Evolutionary conservation across 1,140 invertebrate genomes (phyloP).

Genomic region (Cyclargus thomasi): DNA sequence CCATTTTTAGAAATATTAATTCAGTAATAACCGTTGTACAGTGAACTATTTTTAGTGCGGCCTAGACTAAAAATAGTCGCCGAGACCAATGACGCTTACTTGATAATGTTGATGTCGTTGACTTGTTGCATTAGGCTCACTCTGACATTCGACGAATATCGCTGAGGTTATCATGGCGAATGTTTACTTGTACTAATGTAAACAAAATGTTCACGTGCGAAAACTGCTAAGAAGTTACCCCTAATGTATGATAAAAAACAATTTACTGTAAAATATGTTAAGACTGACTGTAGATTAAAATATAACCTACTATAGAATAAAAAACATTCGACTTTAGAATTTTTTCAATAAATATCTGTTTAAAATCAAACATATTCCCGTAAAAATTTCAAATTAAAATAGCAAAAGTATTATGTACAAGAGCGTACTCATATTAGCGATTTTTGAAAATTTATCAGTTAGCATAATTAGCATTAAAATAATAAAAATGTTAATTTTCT

Average conservation of each 20-base stretch:
- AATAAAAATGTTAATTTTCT: neutral
- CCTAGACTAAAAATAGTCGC: slow-evolving; percentile 72
- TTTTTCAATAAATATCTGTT: no score
- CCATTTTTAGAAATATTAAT: slow-evolving; percentile 75
- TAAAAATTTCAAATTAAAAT: no score
- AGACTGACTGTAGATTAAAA: neutral
- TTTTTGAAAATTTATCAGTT: neutral
- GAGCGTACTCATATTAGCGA: neutral
- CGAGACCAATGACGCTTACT: slow-evolving; percentile 60
- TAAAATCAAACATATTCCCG: no score
- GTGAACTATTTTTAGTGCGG: slow-evolving; percentile 68
- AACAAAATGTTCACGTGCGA: slow-evolving; percentile 1
- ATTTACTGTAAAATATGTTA: neutral
- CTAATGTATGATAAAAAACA: no score
- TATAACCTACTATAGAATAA: no score
- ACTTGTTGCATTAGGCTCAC: slow-evolving; percentile 56
- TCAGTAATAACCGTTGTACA: slow-evolving; percentile 70
- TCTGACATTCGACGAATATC: slow-evolving; percentile 48
- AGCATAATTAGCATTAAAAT: neutral
- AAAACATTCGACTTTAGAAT: no score
- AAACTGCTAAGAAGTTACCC: neutral
- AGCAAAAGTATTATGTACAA: neutral
- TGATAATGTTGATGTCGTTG: slow-evolving; percentile 72
- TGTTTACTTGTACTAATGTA: slow-evolving; percentile 33
- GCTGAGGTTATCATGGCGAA: slow-evolving; percentile 49